These are phyloP conservation scores for Octopus sinensis DNA, from an alignment of 1,140 invertebrate genomes.

Conservation along the genomic window DNA sequence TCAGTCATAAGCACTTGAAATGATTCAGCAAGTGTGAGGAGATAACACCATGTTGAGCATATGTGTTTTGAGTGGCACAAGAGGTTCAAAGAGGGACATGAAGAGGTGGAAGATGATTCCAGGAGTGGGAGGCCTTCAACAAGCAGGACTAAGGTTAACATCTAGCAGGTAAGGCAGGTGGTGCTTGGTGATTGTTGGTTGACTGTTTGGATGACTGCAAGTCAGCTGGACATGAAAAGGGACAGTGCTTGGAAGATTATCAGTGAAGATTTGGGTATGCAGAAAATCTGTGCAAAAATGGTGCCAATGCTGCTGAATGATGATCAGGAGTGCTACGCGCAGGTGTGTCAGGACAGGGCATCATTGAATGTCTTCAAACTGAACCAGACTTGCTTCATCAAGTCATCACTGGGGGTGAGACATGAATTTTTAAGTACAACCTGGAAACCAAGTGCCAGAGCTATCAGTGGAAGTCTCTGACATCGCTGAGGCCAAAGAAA, in stretches of 20 bases:
- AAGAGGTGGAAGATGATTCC: conserved; percentile 9
- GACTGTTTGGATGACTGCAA: not conserved
- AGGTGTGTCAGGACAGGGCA: not conserved
- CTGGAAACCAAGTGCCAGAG: not conserved
- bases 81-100: not conserved
- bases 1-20: not conserved
- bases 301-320: not conserved
- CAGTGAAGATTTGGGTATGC: not conserved
- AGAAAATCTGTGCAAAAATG: not conserved
- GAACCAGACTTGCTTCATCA: not conserved
- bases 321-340: not conserved
- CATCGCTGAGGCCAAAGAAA: not conserved
- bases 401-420: not conserved
- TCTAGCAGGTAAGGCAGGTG: not conserved
- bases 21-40: not conserved
- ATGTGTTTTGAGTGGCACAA: not conserved
- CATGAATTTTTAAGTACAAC: not conserved
- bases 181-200: not conserved
- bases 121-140: conserved; percentile 8
- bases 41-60: not conserved
- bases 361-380: not conserved
- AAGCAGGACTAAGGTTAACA: not conserved
- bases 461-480: not conserved
- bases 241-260: not conserved
- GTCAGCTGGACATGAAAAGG: not conserved